Evolutionary conservation across 2,113 vertebrate species (phyloP).

Genomic region (Hymenochirus boettgeri): DNA sequence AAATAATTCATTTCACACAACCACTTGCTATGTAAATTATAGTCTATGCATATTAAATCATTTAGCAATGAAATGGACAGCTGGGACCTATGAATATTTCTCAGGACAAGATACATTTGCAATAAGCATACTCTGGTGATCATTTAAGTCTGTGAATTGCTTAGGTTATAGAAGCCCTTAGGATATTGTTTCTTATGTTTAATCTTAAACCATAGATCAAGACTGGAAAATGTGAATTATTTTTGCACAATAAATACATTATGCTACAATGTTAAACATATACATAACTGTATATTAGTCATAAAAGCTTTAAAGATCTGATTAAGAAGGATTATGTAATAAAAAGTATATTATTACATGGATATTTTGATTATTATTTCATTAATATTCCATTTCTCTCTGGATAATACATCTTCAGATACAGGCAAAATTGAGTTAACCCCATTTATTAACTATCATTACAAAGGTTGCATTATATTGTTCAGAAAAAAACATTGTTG

Average conservation of each 20-base stretch:
- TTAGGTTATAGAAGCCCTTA: constrained; percentile 42
- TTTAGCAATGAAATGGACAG: constrained; percentile 71
- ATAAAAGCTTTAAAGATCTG: no score
- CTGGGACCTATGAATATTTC: constrained; percentile 65
- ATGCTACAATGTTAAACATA: background rate
- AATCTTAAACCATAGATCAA: constrained; percentile 35
- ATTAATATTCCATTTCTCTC: no score
- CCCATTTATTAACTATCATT: no score
- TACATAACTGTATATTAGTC: no score
- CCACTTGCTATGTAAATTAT: constrained; percentile 73
- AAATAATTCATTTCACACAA: constrained; percentile 68
- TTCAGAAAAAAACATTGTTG: no score
- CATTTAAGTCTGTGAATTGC: constrained; percentile 60
- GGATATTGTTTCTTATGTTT: constrained; percentile 30
- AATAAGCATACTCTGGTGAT: constrained; percentile 50
- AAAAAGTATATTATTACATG: no score
- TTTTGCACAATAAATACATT: background rate
- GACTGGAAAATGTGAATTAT: constrained; percentile 35
- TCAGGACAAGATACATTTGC: constrained; percentile 59
- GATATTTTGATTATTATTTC: no score
- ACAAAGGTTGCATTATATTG: no score
- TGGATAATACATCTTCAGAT: no score
- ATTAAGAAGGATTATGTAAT: no score
- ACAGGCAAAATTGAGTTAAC: no score
- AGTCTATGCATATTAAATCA: constrained; percentile 68